Evolutionary conservation across 2,888 invertebrate species (phyloP).

Genomic region (Colostygia pectinataria): DNA sequence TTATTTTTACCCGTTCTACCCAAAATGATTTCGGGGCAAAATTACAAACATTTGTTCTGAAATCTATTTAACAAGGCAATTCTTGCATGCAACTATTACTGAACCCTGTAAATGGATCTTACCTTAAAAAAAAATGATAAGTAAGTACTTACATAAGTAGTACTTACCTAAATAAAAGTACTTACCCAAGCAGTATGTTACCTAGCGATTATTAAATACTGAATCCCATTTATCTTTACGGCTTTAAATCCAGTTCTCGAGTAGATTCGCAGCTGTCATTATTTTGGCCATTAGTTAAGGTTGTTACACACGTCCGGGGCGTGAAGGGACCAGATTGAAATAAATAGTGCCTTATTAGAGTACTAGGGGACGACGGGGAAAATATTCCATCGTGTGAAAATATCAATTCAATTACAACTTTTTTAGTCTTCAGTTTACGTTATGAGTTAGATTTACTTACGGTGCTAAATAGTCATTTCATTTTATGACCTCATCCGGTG

Average conservation of each 20-base stretch:
- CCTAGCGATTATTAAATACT: neutral
- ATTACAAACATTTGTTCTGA: too few relatives aligned
- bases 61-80: too few relatives aligned
- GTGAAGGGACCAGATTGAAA: constrained; percentile 68
- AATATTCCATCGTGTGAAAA: constrained; percentile 38
- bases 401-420: neutral
- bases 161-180: neutral
- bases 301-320: constrained; percentile 61
- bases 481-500: too few relatives aligned
- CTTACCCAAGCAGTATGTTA: neutral
- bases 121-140: neutral
- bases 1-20: too few relatives aligned
- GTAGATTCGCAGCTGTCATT: constrained; percentile 45
- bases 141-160: too few relatives aligned
- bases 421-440: neutral
- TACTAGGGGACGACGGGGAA: constrained; percentile 44
- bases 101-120: too few relatives aligned
- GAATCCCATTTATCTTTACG: constrained; percentile 18
- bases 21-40: too few relatives aligned
- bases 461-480: neutral
- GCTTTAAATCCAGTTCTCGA: constrained; percentile 25
- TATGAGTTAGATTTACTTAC: too few relatives aligned
- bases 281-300: constrained; percentile 59
- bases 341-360: constrained; percentile 69
- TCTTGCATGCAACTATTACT: too few relatives aligned